phyloP scores from a whole-genome alignment of 2,113 vertebrate genomes.

The Ardeotis arabs region DNA sequence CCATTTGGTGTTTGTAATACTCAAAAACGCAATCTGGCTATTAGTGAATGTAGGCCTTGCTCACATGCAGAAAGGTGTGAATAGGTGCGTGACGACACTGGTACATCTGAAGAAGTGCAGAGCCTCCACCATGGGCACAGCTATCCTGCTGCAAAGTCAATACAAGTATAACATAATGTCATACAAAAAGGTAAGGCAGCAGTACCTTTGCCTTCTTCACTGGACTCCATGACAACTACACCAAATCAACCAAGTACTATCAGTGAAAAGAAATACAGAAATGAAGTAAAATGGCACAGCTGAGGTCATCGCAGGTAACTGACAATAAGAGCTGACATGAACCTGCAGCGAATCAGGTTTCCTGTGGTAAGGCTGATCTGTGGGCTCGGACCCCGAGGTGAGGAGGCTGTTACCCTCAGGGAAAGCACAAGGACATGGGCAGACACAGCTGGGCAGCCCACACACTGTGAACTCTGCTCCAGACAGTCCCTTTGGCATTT shows the following conservation, averaged over 20 bases:
- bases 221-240: neutral
- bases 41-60: neutral
- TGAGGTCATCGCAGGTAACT: neutral
- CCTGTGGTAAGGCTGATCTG: too few species aligned
- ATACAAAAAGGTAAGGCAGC: neutral
- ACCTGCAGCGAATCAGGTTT: too few species aligned
- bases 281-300: neutral
- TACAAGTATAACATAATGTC: neutral
- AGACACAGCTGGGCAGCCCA: too few species aligned
- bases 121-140: neutral
- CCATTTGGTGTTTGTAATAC: too few species aligned
- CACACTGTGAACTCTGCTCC: too few species aligned
- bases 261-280: neutral
- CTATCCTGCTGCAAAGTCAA: neutral
- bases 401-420: too few species aligned
- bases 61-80: neutral
- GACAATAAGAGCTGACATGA: too few species aligned
- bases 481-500: too few species aligned
- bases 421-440: too few species aligned
- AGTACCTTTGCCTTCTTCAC: neutral
- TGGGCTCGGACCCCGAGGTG: too few species aligned
- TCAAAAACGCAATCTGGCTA: neutral
- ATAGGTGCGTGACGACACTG: neutral
- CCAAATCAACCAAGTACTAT: neutral
- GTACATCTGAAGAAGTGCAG: neutral